Evolutionary conservation across 2,888 invertebrate genomes (phyloP).

Genomic region (Lottia scabra): DNA sequence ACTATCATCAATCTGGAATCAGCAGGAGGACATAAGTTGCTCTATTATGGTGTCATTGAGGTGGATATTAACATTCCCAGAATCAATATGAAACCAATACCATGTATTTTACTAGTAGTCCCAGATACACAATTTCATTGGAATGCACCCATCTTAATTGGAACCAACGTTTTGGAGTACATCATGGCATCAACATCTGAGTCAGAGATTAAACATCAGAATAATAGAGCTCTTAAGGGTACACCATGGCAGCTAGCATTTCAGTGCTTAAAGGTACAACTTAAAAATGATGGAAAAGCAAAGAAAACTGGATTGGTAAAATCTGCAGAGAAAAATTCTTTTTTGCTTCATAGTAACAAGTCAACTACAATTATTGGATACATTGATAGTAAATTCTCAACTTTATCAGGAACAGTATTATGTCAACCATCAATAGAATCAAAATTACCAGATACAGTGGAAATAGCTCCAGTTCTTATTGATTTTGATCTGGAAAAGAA

Average conservation of each 20-base stretch:
- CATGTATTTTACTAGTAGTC: background rate
- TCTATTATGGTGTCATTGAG: constrained; percentile 4
- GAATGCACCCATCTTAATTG: background rate
- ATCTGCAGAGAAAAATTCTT: background rate
- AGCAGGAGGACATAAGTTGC: background rate
- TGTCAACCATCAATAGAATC: too few species aligned
- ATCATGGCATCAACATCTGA: background rate
- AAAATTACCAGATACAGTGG: too few species aligned
- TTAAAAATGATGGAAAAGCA: too few species aligned
- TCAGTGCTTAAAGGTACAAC: too few species aligned
- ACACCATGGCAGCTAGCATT: too few species aligned
- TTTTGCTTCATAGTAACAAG: background rate
- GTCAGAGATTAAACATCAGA: too few species aligned
- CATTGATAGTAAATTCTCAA: too few species aligned
- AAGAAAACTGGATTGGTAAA: background rate
- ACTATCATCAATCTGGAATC: background rate
- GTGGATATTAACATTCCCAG: background rate
- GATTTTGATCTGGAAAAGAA: too few species aligned
- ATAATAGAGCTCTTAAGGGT: too few species aligned
- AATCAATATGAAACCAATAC: background rate
- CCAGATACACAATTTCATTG: background rate
- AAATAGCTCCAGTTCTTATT: too few species aligned
- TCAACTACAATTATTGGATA: background rate
- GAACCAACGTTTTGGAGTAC: background rate
- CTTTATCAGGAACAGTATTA: too few species aligned